Evolutionary conservation across 1,140 invertebrate genomes (phyloP).

Genomic region (Drosophila subpulchrella): DNA sequence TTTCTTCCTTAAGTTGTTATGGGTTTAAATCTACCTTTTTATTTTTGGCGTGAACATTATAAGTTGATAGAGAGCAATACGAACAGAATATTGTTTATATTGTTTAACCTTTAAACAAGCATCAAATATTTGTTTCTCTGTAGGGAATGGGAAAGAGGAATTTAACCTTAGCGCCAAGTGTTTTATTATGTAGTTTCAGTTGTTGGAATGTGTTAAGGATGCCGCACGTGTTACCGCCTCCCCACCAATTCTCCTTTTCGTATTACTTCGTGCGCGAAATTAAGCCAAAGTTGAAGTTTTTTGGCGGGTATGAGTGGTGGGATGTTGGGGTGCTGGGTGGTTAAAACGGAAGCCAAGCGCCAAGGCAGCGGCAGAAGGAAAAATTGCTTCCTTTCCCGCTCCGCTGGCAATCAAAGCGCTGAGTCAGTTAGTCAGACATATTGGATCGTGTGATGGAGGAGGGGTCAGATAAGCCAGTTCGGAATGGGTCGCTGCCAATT

Average conservation of each 20-base stretch:
- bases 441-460: constrained; percentile 52
- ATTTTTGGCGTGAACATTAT: no score
- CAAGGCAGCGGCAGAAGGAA: constrained; percentile 67
- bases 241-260: constrained; percentile 13
- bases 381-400: constrained; percentile 66
- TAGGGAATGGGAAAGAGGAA: constrained; percentile 43
- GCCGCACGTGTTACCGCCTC: constrained; percentile 39
- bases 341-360: constrained; percentile 66
- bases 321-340: background rate
- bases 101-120: background rate
- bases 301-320: background rate
- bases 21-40: no score
- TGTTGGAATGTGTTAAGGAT: constrained; percentile 70
- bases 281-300: constrained; percentile 76
- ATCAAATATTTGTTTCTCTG: constrained; percentile 8
- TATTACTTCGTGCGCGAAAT: constrained; percentile 78
- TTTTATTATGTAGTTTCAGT: constrained; percentile 77
- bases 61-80: no score
- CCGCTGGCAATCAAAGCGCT: constrained; percentile 76
- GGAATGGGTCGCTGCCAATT: constrained; percentile 41
- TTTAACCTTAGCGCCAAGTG: constrained; percentile 80
- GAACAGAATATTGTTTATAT: no score
- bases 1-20: no score
- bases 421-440: constrained; percentile 82
- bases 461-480: constrained; percentile 48